Evolutionary conservation across 2,888 invertebrate species (phyloP), one percentile per base, ranked within the genome.

Genomic region (Bombylius major): DNA sequence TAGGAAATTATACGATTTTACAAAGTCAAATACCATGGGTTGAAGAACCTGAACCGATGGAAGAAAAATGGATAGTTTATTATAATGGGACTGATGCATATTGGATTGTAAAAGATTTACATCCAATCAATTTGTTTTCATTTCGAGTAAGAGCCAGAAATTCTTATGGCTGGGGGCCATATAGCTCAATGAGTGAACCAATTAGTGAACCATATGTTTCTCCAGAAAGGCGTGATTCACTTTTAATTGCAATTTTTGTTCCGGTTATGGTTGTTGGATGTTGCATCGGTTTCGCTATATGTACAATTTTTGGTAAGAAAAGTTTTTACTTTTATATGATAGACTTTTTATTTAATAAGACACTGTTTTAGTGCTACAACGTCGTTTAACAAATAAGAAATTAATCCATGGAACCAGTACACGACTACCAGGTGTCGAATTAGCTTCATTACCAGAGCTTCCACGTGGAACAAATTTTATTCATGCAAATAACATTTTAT

Each of bases 391-490:
- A 60, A 84, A 86, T 58, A 89, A 89, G 70, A 88, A 88, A 66
- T 76, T 81, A 1, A 76, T 79, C 51, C 80, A 80, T 64, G 76
- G 79, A 33, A 70, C 75, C 13, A 71, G 73, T 5, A 73, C 72
- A n/a, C 73, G 79, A 63, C 78, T 80, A 13, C 83, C 85, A 6
- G 91, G 92, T 66, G 82, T 88, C 0, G 95, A 96, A 69, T 76
- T 95, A 53, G 93, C 93, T 1, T 90, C 87, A 0, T 75, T 96
- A 54, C 79, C 92, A 57, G 89, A 92, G 67, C 79, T 94, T 32
- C 92, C 94, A 0, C 66, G 74, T 5, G 71, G 69, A 58, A 80
- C 82, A 14, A 81, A 82, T 62, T 87, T 89, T 59, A 81, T 90
- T 51, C 89, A 92, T 67, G 87, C 87, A 57, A 85, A 84, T 14